Percentiles rank a stretch among this genome's conserved stretches.
Conservation (phyloP, 2,113 vertebrate genomes). For the Strix uralensis region DNA sequence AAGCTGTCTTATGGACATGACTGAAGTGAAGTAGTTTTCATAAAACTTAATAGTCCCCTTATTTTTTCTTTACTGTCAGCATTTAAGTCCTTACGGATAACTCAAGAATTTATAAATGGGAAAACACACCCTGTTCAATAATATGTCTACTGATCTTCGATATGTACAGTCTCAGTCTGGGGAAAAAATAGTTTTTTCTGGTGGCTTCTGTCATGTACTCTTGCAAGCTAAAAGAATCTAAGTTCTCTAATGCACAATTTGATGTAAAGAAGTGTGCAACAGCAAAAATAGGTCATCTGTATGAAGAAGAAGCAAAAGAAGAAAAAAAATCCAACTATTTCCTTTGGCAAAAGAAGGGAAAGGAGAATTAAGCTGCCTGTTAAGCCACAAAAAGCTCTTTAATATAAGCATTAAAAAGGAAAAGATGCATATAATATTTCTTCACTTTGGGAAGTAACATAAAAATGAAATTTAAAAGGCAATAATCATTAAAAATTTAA, state of each 20-base stretch:
- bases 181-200: fast-evolving
- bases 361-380: neutral
- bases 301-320: neutral
- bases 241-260: neutral
- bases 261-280: neutral
- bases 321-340: neutral
- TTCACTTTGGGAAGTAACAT: neutral
- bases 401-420: neutral
- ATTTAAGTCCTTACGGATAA: neutral
- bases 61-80: neutral
- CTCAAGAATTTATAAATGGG: neutral
- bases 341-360: neutral
- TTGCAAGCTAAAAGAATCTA: neutral
- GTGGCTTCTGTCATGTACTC: neutral
- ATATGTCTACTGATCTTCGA: neutral
- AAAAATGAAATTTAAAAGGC: neutral
- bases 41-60: neutral
- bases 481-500: neutral
- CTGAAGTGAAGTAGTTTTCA: neutral
- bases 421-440: neutral
- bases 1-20: neutral
- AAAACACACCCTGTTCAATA: neutral
- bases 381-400: neutral
- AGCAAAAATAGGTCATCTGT: neutral
- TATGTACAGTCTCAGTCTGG: too few relatives aligned